Conservation (phyloP, 2,113 vertebrate genomes). For the Aleadryas rufinucha region DNA sequence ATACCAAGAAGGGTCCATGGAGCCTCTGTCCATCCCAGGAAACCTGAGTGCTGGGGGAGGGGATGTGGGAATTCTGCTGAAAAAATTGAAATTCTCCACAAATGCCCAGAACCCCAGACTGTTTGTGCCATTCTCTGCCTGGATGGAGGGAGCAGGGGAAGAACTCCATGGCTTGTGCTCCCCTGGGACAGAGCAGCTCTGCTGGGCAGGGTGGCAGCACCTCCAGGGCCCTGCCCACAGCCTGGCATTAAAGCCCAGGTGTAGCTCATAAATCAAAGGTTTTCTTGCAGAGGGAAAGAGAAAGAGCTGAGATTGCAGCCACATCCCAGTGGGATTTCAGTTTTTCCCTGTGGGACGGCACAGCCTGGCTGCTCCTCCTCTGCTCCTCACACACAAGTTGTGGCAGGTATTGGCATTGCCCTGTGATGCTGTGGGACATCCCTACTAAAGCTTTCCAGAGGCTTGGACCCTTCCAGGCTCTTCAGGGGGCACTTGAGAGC, state of each 20-base stretch:
- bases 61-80: not conserved
- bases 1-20: not conserved
- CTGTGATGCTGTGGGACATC: not conserved
- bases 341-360: not conserved
- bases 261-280: not conserved
- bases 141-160: not conserved
- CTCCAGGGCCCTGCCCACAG: not conserved
- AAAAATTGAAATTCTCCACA: not conserved
- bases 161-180: not conserved
- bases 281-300: not conserved
- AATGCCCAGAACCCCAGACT: not conserved
- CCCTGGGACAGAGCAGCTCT: not conserved
- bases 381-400: accelerated
- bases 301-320: not conserved
- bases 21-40: not conserved
- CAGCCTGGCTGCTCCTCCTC: not conserved
- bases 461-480: not conserved
- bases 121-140: not conserved
- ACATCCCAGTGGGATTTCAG: not conserved
- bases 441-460: not conserved
- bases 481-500: not conserved
- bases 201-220: not conserved
- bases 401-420: not conserved
- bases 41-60: not conserved
- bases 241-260: not conserved